Evolutionary conservation across 1,140 invertebrate species (phyloP), one percentile per base, ranked within the genome.

Genomic region (Danaus plexippus): DNA sequence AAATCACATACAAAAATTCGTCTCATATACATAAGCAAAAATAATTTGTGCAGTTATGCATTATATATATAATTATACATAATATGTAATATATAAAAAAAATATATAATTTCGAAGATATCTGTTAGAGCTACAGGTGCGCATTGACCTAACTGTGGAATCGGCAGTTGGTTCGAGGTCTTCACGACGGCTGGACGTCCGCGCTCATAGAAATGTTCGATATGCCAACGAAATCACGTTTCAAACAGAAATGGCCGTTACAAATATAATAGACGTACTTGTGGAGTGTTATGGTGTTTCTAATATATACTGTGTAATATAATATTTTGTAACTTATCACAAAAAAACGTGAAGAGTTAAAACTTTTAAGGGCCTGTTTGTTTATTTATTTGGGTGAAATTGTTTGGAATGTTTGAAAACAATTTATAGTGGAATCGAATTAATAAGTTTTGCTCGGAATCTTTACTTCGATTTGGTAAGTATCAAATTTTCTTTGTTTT

Each of bases 61-160:
- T 12, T 1, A 13, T n/a, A 43, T 10, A 43, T 49, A 41, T 8
- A 32, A 51, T 41, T 47, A 52, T 22, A 18, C 32, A 40, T 15
- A n/a, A n/a, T n/a, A 9, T 12, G 41, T 10, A 9, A 43, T 1
- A 13, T 18, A 43, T 15, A 43, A 32, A 32, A 7, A 32, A 42
- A 51, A 52, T 43, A 40, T 54, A 49, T 51, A 43, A 57, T 61
- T 61, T 61, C 55, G 44, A 55, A 64, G 61, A 64, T 54, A 52
- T 18, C 41, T 52, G 51, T 22, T 41, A 12, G 56, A 59, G 56
- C 63, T 64, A 64, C 63, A 64, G 63, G 63, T 64, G 63, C 63
- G 57, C 60, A 55, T 53, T 62, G 56, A 63, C 61, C 61, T 55
- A 63, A 48, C 56, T n/a, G 55, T 40, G 40, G 43, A 53, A 13